Evolutionary conservation across 23 tunicate species (phyloP).

Genomic region (Ciona savignyi): DNA sequence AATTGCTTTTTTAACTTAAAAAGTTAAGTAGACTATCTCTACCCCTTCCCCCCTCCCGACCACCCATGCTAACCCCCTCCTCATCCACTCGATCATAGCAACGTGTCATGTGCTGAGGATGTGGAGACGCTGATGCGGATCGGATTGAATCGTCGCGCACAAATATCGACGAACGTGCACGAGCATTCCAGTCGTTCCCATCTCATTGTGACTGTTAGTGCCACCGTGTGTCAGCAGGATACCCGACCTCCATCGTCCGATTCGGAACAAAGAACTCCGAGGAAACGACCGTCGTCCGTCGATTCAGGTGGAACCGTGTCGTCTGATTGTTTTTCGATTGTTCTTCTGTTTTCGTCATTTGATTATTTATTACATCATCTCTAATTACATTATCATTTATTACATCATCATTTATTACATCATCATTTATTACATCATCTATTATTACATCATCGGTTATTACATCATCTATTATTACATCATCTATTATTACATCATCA

Average conservation of each 20-base stretch:
- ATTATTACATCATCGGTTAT: neutral
- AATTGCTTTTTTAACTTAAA: too few species aligned
- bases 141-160: constrained; percentile 56
- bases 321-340: neutral
- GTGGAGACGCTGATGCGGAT: constrained; percentile 31
- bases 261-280: constrained; percentile 16
- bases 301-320: neutral
- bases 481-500: neutral
- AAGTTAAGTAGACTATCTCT: too few species aligned
- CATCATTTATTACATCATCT: too few species aligned
- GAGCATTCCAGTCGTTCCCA: constrained; percentile 81
- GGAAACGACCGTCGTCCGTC: constrained; percentile 1
- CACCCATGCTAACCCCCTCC: neutral
- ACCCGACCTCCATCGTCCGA: neutral
- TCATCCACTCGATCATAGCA: neutral
- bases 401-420: too few species aligned
- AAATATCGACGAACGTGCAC: constrained; percentile 59
- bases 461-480: neutral
- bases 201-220: constrained; percentile 61
- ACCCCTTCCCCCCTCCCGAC: neutral
- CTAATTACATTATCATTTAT: too few species aligned
- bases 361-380: neutral
- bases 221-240: constrained; percentile 9
- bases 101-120: constrained; percentile 11
- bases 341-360: too few species aligned